Base-by-base conservation (phyloP, 2,888 invertebrate genomes). In the Drosophila demipolita region DNA sequence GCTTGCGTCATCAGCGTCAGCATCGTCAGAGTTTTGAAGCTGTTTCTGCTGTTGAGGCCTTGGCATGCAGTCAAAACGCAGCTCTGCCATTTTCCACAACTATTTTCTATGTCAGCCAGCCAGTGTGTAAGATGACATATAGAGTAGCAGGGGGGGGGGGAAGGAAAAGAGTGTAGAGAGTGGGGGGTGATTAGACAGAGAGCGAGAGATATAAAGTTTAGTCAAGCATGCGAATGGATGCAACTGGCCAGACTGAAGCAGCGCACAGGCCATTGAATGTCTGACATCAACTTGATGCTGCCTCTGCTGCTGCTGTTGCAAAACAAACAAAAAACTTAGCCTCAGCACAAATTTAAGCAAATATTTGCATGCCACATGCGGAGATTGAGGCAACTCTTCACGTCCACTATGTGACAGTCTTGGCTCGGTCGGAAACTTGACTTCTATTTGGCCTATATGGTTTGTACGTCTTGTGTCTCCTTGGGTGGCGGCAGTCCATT, bases 321-420 rank as follows among this genome's bases (percentile, higher is more conserved):
- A 55, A 71, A 87, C 82, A 92, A 89, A 87, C 88, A 87, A 81
- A 79, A 89, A 88, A 91, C 90, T 91, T 89, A 92, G 92, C 92
- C 92, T 92, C 91, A 93, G 92, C 91, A 92, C 91, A 91, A 87
- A 91, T 90, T 91, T 88, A 88, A 89, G 86, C 91, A 92, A 92
- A 92, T 92, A 93, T 92, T 92, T 93, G 89, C 87, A 82, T 85
- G 80, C 83, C 87, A 80, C 75, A 75, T 82, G 82, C 81, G 82
- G 82, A 78, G 78, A 78, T 77, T 78, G 78, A 81, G 73, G 71
- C 78, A 67, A 78, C 72, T 78, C 76, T 82, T 72, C 74, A 70
- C 71, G 62, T 75, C 72, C 55, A 57, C 57, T 58, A 55, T 80
- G 72, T 76, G 80, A 82, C 78, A 73, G 66, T 77, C 26, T 78